Conservation (phyloP, 2,797 vertebrate genomes). For the Epinephelus awoara region DNA sequence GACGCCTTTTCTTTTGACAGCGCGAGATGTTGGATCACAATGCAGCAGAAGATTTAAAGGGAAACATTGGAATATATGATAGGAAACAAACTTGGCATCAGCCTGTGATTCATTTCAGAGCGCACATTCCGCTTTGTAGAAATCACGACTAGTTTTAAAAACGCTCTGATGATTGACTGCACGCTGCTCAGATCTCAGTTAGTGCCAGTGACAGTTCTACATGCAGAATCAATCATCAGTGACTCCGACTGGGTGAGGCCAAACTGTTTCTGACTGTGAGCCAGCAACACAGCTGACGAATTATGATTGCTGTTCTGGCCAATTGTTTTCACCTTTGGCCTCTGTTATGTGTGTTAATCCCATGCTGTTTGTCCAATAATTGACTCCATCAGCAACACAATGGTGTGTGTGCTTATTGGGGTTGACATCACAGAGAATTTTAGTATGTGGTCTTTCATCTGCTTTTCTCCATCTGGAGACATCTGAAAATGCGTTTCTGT, state of each 20-base stretch:
- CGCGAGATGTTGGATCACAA: background rate
- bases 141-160: constrained; percentile 9
- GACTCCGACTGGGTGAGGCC: constrained; percentile 31
- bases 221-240: constrained; percentile 31
- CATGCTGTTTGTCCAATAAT: constrained; percentile 15
- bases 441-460: background rate
- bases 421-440: constrained; percentile 3
- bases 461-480: constrained; percentile 1
- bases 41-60: background rate
- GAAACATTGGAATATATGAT: background rate
- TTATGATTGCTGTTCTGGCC: constrained; percentile 10
- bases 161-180: constrained; percentile 7
- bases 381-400: background rate
- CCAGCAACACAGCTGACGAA: constrained; percentile 32
- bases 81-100: background rate
- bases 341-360: constrained; percentile 40
- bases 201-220: background rate
- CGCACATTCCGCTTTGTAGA: background rate
- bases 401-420: background rate
- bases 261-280: constrained; percentile 36
- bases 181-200: constrained; percentile 6
- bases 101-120: constrained; percentile 10
- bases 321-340: constrained; percentile 39
- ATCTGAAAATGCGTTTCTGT: background rate
- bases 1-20: constrained; percentile 6